phyloP scores from a whole-genome alignment of 2,797 vertebrate species.

The Sebastes cheni region DNA sequence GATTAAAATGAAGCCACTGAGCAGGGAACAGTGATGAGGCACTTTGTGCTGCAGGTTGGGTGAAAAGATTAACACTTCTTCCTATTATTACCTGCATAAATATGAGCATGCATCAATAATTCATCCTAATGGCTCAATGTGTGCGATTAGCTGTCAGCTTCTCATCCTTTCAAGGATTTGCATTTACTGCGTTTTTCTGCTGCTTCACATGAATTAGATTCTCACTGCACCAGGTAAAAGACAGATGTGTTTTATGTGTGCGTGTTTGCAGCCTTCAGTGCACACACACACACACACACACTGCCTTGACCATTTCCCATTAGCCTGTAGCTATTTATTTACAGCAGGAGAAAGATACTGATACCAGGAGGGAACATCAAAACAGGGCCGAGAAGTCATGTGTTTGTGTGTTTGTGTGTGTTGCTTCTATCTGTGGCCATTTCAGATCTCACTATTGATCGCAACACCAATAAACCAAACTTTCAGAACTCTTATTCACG shows the following conservation, averaged over 20 bases:
- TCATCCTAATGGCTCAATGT: conserved; percentile 52
- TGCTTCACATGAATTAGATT: conserved; percentile 32
- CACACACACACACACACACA: background rate
- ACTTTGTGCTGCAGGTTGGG: conserved; percentile 34
- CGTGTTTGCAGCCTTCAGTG: background rate
- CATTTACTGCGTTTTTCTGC: conserved; percentile 35
- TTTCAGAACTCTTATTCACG: background rate
- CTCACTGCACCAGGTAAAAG: conserved; percentile 16
- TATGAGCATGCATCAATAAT: conserved; percentile 52
- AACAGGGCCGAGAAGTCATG: conserved; percentile 9
- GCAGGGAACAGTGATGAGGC: conserved; percentile 21
- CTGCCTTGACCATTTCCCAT: conserved; percentile 28
- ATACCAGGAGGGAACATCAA: conserved; percentile 29
- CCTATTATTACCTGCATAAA: conserved; percentile 58
- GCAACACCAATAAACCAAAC: conserved; percentile 7
- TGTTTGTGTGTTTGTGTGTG: background rate
- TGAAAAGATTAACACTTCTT: conserved; percentile 49
- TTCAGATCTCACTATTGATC: conserved; percentile 27
- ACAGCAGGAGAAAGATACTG: conserved; percentile 1
- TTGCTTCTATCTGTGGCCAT: background rate
- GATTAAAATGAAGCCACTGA: conserved; percentile 41
- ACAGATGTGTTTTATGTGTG: conserved; percentile 4
- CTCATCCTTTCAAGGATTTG: conserved; percentile 35
- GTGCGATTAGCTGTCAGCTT: conserved; percentile 45
- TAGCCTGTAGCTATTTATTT: conserved; percentile 50